Conservation (phyloP, 2,888 invertebrate species). For the Hybos culiciformis region DNA sequence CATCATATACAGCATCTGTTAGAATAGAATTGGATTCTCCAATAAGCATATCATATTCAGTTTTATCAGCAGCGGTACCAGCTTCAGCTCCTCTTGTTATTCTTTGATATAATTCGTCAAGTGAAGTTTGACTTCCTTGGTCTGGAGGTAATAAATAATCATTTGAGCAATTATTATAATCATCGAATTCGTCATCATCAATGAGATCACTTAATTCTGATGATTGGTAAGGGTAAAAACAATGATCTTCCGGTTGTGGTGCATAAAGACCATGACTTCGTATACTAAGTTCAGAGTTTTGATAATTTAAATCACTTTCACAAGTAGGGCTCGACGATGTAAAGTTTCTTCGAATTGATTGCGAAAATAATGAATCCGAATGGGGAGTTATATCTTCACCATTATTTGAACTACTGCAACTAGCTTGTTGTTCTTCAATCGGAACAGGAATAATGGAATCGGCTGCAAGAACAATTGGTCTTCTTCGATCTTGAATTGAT, state of each 20-base stretch:
- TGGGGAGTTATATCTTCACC: constrained; percentile 11
- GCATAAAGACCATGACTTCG: constrained; percentile 49
- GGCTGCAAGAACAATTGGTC: constrained; percentile 13
- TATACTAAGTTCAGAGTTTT: constrained; percentile 51
- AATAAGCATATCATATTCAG: not conserved
- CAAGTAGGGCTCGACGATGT: constrained; percentile 35
- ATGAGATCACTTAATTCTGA: constrained; percentile 34
- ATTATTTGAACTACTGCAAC: constrained; percentile 6
- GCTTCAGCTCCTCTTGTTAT: constrained; percentile 32
- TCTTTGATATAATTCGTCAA: constrained; percentile 58
- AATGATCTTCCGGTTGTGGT: constrained; percentile 39
- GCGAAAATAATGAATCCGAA: constrained; percentile 17
- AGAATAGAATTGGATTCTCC: constrained; percentile 3
- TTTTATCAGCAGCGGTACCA: not conserved
- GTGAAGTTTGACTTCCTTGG: constrained; percentile 27
- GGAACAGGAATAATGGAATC: constrained; percentile 10
- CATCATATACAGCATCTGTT: constrained; percentile 6
- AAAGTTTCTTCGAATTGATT: constrained; percentile 17
- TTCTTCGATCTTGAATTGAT: constrained; percentile 16
- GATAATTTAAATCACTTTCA: constrained; percentile 50
- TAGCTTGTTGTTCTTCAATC: not conserved
- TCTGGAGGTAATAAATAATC: constrained; percentile 12
- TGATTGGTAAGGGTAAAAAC: constrained; percentile 29
- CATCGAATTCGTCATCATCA: constrained; percentile 24
- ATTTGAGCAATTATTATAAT: constrained; percentile 19